Conservation (phyloP, 1,140 invertebrate species). For the Penaeus indicus region DNA sequence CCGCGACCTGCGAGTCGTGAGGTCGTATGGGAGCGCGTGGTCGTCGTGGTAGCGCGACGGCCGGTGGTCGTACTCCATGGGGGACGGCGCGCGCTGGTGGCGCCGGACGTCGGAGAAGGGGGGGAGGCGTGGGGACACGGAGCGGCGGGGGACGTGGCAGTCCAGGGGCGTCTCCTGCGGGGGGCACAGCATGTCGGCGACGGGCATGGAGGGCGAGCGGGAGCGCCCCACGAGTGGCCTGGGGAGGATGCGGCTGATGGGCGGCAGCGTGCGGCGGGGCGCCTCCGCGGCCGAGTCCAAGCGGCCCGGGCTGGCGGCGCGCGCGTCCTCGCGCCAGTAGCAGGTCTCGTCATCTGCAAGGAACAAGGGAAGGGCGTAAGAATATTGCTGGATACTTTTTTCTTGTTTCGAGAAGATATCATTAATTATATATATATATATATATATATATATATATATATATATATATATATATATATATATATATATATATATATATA, state of each 20-base stretch:
- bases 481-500: no score
- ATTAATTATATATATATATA: no score
- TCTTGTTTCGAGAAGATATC: no score
- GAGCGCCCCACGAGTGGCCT: slow-evolving; percentile 64
- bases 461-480: no score
- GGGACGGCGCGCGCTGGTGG: slow-evolving; percentile 53
- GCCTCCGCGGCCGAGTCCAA: slow-evolving; percentile 33
- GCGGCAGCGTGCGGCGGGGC: slow-evolving; percentile 50
- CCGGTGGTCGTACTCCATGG: slow-evolving; percentile 64
- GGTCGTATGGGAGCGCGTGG: slow-evolving; percentile 46
- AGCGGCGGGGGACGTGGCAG: slow-evolving; percentile 66
- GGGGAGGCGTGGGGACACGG: slow-evolving; percentile 66
- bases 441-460: no score
- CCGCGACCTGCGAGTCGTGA: slow-evolving; percentile 41
- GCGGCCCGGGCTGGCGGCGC: slow-evolving; percentile 32
- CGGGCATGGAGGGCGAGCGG: slow-evolving; percentile 63
- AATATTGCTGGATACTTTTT: no score
- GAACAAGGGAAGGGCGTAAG: not conserved
- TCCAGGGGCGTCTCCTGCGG: slow-evolving; percentile 57
- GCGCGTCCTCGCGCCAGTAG: slow-evolving; percentile 50
- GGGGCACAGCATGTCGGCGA: slow-evolving; percentile 56
- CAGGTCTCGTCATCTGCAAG: slow-evolving; percentile 42
- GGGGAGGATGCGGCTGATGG: slow-evolving; percentile 69
- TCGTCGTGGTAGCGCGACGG: slow-evolving; percentile 63
- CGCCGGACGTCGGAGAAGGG: slow-evolving; percentile 66